Percentiles rank a stretch among this genome's conserved stretches.
Evolutionary conservation across 2,888 invertebrate species (phyloP).

Genomic region (Amphipyra tragopoginis): DNA sequence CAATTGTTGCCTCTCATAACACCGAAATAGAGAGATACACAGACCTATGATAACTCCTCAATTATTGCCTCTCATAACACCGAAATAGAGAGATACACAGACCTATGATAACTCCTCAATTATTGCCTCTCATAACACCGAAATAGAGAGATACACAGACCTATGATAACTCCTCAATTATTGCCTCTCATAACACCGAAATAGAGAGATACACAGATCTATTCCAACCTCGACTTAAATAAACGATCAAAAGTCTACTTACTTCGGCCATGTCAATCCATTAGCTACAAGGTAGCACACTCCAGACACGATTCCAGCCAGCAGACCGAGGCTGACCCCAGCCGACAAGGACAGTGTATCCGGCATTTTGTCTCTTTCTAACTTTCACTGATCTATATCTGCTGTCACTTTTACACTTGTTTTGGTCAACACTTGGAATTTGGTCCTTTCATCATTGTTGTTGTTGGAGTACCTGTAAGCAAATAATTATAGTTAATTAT

Average conservation of each 20-base stretch:
- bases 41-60: no score
- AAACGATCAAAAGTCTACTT: constrained; percentile 64
- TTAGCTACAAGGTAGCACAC: constrained; percentile 91
- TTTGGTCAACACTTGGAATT: constrained; percentile 26
- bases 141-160: no score
- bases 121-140: no score
- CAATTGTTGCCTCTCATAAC: no score
- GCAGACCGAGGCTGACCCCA: constrained; percentile 91
- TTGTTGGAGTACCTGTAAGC: constrained; percentile 38
- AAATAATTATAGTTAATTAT: background rate
- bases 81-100: no score
- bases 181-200: no score
- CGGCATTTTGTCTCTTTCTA: constrained; percentile 79
- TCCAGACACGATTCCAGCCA: constrained; percentile 92
- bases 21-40: no score
- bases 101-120: no score
- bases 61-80: no score
- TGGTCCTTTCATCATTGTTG: constrained; percentile 22
- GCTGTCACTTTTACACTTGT: constrained; percentile 35
- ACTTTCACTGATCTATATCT: constrained; percentile 18
- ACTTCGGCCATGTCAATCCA: constrained; percentile 89
- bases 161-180: no score
- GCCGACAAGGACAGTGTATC: constrained; percentile 90
- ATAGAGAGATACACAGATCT: no score
- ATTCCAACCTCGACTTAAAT: background rate